Base-by-base conservation (phyloP, 37 sponge, comb jelly and placozoan genomes). In the Diacarnus erythraeanus region DNA sequence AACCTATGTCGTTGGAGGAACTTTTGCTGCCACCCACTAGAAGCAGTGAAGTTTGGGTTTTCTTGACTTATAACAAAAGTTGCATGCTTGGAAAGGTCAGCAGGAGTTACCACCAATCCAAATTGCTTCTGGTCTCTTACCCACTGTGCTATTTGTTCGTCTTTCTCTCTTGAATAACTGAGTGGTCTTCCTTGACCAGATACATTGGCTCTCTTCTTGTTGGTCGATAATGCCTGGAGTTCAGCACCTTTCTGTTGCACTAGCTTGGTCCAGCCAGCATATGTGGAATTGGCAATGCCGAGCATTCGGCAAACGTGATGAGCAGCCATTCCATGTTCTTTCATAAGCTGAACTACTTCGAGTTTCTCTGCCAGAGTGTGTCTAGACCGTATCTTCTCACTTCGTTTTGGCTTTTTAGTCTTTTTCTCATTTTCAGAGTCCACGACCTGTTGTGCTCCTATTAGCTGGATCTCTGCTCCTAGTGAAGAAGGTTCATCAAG, bases 341-440 rank as follows among this genome's bases (percentile, higher is more conserved):
- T 84, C 79, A 92, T 87, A 29, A 92, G 68, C 5, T 70, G 59
- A 0, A 92, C 93, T 37, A 92, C 88, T n/a, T 92, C 88, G 33
- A 87, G 76, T 66, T 92, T 92, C 71, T 92, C 93, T 0, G 83
- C 73, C n/a, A 92, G 74, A 18, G 88, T 92, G 68, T 88, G 88
- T 26, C 93, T 31, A 15, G 60, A 42, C 5, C 86, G 80, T 2
- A 58, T 18, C 33, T 65, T 65, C 41, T 76, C 56, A 1, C 20
- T 35, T 26, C 66, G 34, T 30, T 30, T 3, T 2, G 66, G 17
- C 5, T 31, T 65, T 6, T 23, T 69, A 25, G 56, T 4, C 38
- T 70, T 80, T 35, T 39, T 35, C 31, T 80, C 80, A 12, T 26
- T 5, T 25, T 25, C 40, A 5, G 41, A 1, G 39, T 42, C 33